Percentiles rank a stretch among this genome's conserved stretches.
phyloP scores from a whole-genome alignment of 2,797 vertebrate genomes.

The Platyrinchus mystaceus region DNA sequence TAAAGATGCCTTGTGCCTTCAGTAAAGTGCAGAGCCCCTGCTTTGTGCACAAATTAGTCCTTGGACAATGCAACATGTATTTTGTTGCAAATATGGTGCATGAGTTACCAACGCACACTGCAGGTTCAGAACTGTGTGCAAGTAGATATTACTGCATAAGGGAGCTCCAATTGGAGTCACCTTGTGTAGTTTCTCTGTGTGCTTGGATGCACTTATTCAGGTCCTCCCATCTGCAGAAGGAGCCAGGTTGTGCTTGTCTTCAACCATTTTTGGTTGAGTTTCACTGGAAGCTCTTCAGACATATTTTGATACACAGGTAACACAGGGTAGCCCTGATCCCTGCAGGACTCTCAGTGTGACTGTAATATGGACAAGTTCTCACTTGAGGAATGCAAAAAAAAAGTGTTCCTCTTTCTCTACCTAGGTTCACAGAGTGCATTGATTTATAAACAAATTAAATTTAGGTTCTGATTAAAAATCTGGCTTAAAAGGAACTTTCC shows the following conservation, averaged over 20 bases:
- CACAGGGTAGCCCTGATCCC: background rate
- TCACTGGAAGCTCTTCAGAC: background rate
- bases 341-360: background rate
- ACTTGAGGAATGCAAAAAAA: background rate
- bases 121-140: background rate
- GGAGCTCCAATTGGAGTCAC: background rate
- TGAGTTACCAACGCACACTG: fast-evolving
- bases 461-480: background rate
- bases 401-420: background rate
- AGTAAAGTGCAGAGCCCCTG: background rate
- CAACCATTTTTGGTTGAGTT: background rate
- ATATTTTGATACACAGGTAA: background rate
- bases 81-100: background rate
- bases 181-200: background rate
- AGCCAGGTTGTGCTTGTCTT: background rate
- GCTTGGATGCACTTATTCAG: background rate
- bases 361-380: background rate
- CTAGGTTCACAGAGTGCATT: fast-evolving
- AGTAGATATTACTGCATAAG: background rate
- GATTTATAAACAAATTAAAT: background rate
- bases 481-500: too few relatives aligned
- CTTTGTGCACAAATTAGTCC: background rate
- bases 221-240: background rate
- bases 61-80: background rate
- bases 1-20: background rate